Base-by-base conservation (phyloP, 2,113 vertebrate genomes). In the Pristiophorus japonicus region DNA sequence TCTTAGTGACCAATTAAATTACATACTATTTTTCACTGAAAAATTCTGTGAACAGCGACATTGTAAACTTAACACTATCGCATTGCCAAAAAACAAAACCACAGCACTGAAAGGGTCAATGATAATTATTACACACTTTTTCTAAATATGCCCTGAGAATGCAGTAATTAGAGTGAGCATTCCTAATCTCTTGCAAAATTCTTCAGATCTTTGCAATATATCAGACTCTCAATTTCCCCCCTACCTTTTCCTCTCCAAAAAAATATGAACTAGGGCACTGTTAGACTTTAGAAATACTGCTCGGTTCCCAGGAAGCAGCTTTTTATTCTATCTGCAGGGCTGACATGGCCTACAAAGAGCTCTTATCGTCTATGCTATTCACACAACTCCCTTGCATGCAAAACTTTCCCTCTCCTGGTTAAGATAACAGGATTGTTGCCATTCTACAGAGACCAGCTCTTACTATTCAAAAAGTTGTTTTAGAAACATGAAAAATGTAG, bases 271-370 rank as follows among this genome's bases (percentile, higher is more conserved):
- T 59, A 90, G 11, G 30, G 27, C 87, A 91, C 22, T 38, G 8
- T 65, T 92, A 22, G n/a, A 63, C 59, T 63, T 92, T 92, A 38
- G 88, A 63, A 91, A 92, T 63, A 63, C 18, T 63, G 59, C 59
- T 92, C n/a, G 42, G 38, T 16, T n/a, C 34, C n/a, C 20, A 63
- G 16, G 62, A 92, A 63, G 34, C 59, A 91, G 59, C 7, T 62
- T 4, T 92, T 92, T 63, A 38, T 92, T 38, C 55, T 38, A 8
- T 88, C 27, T 88, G 59, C 88, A 63, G 14, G 55, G 59, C 88
- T 91, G 59, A 91, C 34, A 59, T 92, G 88, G 88, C 88, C 62
- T 38, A 92, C 88, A 92, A 92, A 92, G 88, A 63, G 14, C 62
- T 65, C 59, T 65, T 91, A 38, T 91, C 59, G 34, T 20, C 62